phyloP scores from a whole-genome alignment of 2,113 vertebrate species.

The Dicaeum eximium region DNA sequence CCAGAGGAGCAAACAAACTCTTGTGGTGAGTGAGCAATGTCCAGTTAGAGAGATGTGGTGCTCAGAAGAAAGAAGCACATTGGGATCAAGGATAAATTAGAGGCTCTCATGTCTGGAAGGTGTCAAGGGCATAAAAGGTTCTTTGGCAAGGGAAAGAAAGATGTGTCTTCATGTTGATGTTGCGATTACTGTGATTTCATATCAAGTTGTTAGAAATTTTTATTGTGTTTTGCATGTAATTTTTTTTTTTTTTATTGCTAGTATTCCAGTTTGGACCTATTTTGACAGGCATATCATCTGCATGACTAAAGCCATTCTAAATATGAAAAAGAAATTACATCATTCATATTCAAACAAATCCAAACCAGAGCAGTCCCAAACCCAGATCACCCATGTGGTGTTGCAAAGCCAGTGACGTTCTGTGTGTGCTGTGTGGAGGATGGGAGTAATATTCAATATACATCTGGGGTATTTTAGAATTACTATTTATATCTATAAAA shows the following conservation, averaged over 20 bases:
- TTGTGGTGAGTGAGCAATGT: background rate
- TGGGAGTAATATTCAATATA: background rate
- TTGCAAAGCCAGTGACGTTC: background rate
- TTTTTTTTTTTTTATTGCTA: background rate
- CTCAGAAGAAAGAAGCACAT: background rate
- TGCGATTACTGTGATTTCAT: background rate
- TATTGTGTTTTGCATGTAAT: background rate
- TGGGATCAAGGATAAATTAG: background rate
- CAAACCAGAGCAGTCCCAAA: background rate
- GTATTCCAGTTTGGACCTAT: background rate
- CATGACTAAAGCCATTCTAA: background rate
- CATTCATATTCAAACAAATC: background rate
- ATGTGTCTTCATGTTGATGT: background rate
- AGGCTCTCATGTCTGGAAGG: rapidly evolving
- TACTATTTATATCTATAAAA: background rate
- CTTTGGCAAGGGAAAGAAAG: background rate
- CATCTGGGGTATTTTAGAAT: background rate
- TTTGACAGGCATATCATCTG: background rate
- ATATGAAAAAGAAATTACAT: background rate
- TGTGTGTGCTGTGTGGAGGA: rapidly evolving
- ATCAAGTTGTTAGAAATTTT: background rate
- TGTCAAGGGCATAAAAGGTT: background rate
- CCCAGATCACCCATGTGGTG: background rate
- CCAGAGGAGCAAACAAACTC: background rate
- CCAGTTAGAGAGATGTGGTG: background rate